Evolutionary conservation across 2,888 invertebrate species (phyloP), one percentile per base, ranked within the genome.

Genomic region (Gortyna flavago): DNA sequence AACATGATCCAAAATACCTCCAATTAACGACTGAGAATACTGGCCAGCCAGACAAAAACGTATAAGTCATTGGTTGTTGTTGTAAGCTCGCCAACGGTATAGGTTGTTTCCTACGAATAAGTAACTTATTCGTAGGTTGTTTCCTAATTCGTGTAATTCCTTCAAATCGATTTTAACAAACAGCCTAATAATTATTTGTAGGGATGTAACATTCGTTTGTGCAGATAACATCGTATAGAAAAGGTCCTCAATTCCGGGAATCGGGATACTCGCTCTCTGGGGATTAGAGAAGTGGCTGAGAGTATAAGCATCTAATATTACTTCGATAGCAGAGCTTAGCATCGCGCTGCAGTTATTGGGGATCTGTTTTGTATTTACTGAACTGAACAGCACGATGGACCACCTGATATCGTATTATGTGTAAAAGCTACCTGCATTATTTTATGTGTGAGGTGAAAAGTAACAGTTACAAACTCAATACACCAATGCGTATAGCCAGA

Each of bases 251-350:
- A 81, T 81, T 41, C 29, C n/a, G 21, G 38, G n/a, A 73, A n/a
- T 57, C n/a, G 18, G 11, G 1, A 69, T 21, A n/a, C 61, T 68
- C 59, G 32, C 59, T 59, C 62, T 48, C 18, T 32, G n/a, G 62
- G 82, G 79, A 75, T 81, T 81, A 81, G 32, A 38, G 72, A 29
- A 67, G 57, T 35, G 57, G 67, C 62, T 68, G 32, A 57, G 67
- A 67, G 67, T 75, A 51, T 61, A 38, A 81, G 82, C 68, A 68
- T 62, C 44, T 48, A 29, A 64, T 75, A 75, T 75, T 75, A 68
- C 67, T 64, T 62, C 67, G 48, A 68, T n/a, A 64, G 54, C 44
- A 13, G 62, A 32, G 79, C 67, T 79, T 62, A 81, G 18, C 38
- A 51, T 4, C 11, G 41, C 59, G 59, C 59, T 54, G 79, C 62